Base-by-base conservation (phyloP, 2,888 invertebrate species). In the Ornithoptera priamus region DNA sequence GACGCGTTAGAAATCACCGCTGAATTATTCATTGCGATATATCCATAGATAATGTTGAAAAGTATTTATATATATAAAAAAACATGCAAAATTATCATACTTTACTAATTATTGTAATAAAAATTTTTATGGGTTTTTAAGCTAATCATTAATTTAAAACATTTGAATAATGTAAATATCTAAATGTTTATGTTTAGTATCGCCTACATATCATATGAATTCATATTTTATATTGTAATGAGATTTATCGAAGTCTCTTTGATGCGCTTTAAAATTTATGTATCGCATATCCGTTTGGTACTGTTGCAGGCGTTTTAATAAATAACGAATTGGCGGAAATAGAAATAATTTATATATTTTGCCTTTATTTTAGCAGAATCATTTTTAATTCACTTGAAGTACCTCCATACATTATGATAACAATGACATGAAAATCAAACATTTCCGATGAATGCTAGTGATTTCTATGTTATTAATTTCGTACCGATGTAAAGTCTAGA, bases 11-110 rank as follows among this genome's bases (percentile, higher is more conserved):
- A 65, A 58, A 65, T 65, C 66, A 66, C 30, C 30, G 8, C 15
- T 66, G 60, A 60, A 60, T 66, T 66, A 66, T 66, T 66, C 66
- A 66, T 65, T 36, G 6, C 22, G 39, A 22, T n/a, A 65, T 30
- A 46, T 39, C 50, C 60, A 36, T 60, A 20, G 60, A 66, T 36
- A 60, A 50, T 36, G 59, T 30, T 15, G 17, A 50, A 50, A 22
- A 22, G 22, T 22, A 50, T 17, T 12, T 12, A 46, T 12, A 46
- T 46, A 46, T 1, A 46, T 15, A 46, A 46, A 17, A 50, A 50
- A n/a, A 53, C 53, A 18, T n/a, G 53, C 18, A 18, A n/a, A n/a
- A 12, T 7, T n/a, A n/a, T 53, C 18, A 53, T 18, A n/a, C 1
- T 53, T 53, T 6, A 53, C 18, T 12, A 53, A 53, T n/a, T 6